These are phyloP conservation scores for Mylabris sibirica DNA, from an alignment of 2,888 invertebrate species.

Conservation along the genomic window DNA sequence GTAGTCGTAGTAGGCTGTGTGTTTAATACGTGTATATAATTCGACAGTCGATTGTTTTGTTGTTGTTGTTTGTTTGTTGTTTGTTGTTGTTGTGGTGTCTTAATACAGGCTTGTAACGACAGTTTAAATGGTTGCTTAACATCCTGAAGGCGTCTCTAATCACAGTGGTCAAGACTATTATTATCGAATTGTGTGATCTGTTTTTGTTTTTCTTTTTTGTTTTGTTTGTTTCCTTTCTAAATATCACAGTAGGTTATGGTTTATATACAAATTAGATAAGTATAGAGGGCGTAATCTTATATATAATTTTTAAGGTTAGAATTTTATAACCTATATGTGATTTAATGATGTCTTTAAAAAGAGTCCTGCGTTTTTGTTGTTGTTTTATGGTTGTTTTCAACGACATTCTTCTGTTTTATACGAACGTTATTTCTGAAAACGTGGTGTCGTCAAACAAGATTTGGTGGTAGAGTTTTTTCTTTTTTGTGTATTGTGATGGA, in stretches of 20 bases:
- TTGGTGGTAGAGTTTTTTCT: not conserved
- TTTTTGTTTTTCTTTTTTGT: not conserved
- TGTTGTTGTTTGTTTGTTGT: constrained; percentile 7
- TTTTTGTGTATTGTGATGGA: not conserved
- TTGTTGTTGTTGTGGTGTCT: constrained; percentile 7
- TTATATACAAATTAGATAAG: not conserved
- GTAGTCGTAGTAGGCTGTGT: constrained; percentile 4
- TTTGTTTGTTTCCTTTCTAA: not conserved
- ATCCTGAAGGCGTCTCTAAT: constrained; percentile 8
- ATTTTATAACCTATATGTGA: not conserved
- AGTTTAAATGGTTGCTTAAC: constrained; percentile 7
- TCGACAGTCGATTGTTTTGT: constrained; percentile 8
- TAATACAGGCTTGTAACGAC: constrained; percentile 4
- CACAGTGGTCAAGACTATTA: constrained; percentile 8
- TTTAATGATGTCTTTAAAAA: too few species aligned
- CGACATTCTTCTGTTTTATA: too few species aligned
- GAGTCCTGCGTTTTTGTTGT: too few species aligned
- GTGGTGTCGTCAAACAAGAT: not conserved
- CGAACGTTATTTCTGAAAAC: not conserved
- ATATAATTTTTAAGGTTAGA: not conserved
- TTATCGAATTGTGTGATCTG: constrained; percentile 6
- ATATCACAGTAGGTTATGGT: not conserved
- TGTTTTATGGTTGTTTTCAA: too few species aligned
- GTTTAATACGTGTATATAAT: not conserved
- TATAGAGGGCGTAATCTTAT: not conserved